A percentile compares a stretch with the other conserved stretches of the same genome.
phyloP scores from a whole-genome alignment of 1,140 invertebrate genomes.

The Platorchestia sp. region DNA sequence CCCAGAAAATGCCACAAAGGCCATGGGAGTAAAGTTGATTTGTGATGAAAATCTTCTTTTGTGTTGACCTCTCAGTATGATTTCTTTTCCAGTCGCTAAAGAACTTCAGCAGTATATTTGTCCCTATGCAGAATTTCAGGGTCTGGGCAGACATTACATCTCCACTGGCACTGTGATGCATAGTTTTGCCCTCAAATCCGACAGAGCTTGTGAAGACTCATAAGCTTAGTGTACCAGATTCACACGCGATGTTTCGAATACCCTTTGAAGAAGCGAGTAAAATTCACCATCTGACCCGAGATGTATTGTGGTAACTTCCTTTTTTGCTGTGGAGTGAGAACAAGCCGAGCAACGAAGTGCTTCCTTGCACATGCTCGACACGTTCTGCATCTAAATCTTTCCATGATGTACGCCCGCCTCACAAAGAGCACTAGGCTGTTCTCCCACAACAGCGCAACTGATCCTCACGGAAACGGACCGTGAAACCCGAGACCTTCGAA shows the following conservation, averaged over 20 bases:
- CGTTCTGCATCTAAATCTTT: conserved; percentile 24
- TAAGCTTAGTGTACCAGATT: not conserved
- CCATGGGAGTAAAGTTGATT: too few relatives aligned
- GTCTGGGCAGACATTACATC: too few relatives aligned
- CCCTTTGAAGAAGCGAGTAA: not conserved
- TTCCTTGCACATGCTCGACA: conserved; percentile 16
- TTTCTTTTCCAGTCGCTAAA: too few relatives aligned
- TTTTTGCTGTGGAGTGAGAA: not conserved
- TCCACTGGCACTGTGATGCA: too few relatives aligned
- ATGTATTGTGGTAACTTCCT: not conserved
- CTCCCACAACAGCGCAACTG: not conserved
- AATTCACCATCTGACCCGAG: not conserved
- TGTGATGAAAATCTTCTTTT: too few relatives aligned
- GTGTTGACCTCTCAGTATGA: too few relatives aligned
- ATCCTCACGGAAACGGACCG: not conserved
- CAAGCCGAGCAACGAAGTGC: not conserved
- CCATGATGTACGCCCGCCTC: not conserved
- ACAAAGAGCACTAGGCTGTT: not conserved
- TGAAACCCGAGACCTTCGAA: not conserved
- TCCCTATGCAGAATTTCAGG: too few relatives aligned
- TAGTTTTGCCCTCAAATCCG: too few relatives aligned
- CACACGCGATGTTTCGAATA: not conserved
- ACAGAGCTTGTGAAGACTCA: too few relatives aligned
- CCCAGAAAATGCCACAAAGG: too few relatives aligned
- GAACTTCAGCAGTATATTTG: too few relatives aligned